Conservation (phyloP, 2,888 invertebrate genomes). For the Cephus nigrinus region DNA sequence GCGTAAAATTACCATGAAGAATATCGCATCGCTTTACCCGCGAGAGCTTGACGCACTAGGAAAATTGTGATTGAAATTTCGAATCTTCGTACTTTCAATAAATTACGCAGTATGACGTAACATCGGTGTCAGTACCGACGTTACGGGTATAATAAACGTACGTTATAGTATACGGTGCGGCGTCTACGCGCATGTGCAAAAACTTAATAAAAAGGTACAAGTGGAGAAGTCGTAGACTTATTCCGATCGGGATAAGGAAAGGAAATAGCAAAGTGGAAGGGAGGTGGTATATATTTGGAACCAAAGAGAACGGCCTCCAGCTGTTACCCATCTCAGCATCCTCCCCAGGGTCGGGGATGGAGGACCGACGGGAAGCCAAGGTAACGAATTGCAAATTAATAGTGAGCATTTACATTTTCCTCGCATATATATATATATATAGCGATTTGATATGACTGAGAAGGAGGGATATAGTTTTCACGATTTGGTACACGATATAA, state of each 20-base stretch:
- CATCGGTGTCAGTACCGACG: not conserved
- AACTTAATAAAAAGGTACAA: not conserved
- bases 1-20: not conserved
- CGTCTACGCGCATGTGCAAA: not conserved
- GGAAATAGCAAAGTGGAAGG: not conserved
- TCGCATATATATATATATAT: not conserved
- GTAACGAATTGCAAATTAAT: slow-evolving; percentile 44
- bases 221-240: not conserved
- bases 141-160: not conserved
- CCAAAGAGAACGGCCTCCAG: slow-evolving; percentile 42
- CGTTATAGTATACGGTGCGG: not conserved
- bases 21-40: not conserved
- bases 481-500: not conserved
- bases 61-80: not conserved
- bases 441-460: not conserved
- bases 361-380: slow-evolving; percentile 7
- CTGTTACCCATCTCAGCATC: slow-evolving; percentile 42
- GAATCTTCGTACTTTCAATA: not conserved
- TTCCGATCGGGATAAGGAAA: not conserved
- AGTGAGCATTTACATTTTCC: slow-evolving; percentile 59
- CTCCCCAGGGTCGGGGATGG: slow-evolving; percentile 9
- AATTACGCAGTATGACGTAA: not conserved
- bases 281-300: slow-evolving; percentile 24
- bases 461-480: not conserved
- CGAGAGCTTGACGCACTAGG: not conserved